A percentile compares a stretch with the other conserved stretches of the same genome.
phyloP scores from a whole-genome alignment of 2,888 invertebrate genomes.

The Zygogramma bicolorata region DNA sequence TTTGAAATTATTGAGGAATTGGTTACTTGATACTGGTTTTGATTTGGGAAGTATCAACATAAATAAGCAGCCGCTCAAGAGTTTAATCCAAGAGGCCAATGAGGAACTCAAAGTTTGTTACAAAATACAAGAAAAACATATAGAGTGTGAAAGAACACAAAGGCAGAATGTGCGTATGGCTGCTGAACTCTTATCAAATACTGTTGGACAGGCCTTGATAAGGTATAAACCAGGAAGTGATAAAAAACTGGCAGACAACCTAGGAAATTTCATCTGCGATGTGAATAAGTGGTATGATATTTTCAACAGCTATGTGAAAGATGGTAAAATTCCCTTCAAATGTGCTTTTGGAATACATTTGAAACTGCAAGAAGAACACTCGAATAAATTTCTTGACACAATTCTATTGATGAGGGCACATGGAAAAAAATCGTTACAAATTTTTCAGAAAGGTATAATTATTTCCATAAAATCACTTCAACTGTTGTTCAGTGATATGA shows the following conservation, averaged over 20 bases:
- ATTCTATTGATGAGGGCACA: conserved; percentile 36
- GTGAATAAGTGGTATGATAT: conserved; percentile 41
- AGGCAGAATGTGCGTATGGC: no score
- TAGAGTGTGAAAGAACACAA: conserved; percentile 39
- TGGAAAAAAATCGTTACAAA: conserved; percentile 39
- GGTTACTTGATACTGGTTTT: conserved; percentile 47
- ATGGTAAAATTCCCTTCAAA: conserved; percentile 30
- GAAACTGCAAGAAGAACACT: conserved; percentile 31
- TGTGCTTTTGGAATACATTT: conserved; percentile 41
- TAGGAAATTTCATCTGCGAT: conserved; percentile 27
- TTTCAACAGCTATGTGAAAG: conserved; percentile 40
- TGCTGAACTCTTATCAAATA: no score
- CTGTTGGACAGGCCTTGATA: no score
- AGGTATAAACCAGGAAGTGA: no score
- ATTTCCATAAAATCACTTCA: conserved; percentile 12
- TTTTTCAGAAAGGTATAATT: conserved; percentile 40
- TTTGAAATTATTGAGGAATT: no score
- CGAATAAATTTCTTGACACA: conserved; percentile 39
- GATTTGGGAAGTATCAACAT: conserved; percentile 40
- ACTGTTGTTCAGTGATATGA: conserved; percentile 19
- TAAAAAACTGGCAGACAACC: conserved; percentile 6
- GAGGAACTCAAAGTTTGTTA: conserved; percentile 34
- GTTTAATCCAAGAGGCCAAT: conserved; percentile 2
- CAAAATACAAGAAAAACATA: no score
- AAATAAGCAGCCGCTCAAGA: conserved; percentile 29